Evolutionary conservation across 2,888 invertebrate genomes (phyloP), one percentile per base, ranked within the genome.

Genomic region (Oscheius sp.): DNA sequence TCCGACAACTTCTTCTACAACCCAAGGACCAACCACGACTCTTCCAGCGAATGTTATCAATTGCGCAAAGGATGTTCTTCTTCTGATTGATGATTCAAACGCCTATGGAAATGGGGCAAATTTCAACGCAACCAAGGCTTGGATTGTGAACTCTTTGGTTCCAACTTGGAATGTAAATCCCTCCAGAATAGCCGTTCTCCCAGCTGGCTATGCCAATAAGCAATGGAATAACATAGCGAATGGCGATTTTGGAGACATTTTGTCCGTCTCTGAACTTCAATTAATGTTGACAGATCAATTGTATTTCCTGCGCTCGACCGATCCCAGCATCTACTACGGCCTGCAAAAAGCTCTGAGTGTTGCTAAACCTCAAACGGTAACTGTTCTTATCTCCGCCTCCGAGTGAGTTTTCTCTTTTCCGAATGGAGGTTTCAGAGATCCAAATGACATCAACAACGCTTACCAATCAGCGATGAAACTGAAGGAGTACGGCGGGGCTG

Each of bases 21-120:
- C 53, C 1, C 1, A 1, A 6, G n/a, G 2, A 10, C 3, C 31
- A 48, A 37, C 34, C 3, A 63, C 63, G 0, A 63, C 63, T 31
- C 37, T 33, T 8, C 25, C 31, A 20, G 15, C 57, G 1, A 37
- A 39, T 29, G 46, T 31, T n/a, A 48, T 31, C 25, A 48, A 25
- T 25, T 67, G 67, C 23, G 12, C 17, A 12, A 67, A 57, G 42
- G 58, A 67, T 57, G 57, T 67, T 15, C 58, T 67, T 27, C 34
- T 67, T n/a, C 34, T 67, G 1, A 25, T 67, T 15, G 67, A 67
- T 46, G 57, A 55, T 5, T 67, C 67, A 3, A 67, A 67, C 46
- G 55, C 57, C 23, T 45, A 45, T 23, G 42, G 39, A 8, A 33
- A 37, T 39, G 15, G 25, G 31, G 8, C 8, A 1, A 52, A 31